Percentiles rank a stretch among this genome's conserved stretches.
Evolutionary conservation across 92 coral and sea anemone genomes (phyloP).

Genomic region (Siderastrea siderea): DNA sequence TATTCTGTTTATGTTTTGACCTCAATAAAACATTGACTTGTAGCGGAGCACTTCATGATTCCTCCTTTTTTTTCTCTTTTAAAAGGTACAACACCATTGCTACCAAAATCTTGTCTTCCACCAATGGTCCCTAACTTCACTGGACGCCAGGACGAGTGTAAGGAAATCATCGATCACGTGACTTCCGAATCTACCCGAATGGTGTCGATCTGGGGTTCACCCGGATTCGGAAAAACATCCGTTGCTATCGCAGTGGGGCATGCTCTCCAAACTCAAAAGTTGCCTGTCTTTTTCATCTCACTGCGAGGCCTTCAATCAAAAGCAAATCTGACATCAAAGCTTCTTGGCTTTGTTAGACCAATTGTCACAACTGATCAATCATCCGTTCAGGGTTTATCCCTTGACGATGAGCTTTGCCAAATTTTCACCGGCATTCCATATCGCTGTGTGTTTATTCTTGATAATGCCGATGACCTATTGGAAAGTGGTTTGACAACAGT

Average conservation of each 20-base stretch:
- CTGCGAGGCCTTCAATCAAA: slow-evolving; percentile 33
- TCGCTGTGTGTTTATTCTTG: slow-evolving; percentile 27
- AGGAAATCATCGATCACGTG: slow-evolving; percentile 19
- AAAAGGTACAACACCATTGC: background rate
- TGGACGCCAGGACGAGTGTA: slow-evolving; percentile 44
- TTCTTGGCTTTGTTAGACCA: background rate
- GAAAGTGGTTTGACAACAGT: slow-evolving; percentile 7
- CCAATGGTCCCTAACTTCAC: slow-evolving; percentile 32
- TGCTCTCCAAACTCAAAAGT: slow-evolving; percentile 16
- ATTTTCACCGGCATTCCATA: slow-evolving; percentile 6
- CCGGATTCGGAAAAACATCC: slow-evolving; percentile 67
- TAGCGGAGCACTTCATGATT: background rate
- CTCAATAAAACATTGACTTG: background rate
- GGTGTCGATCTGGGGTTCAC: slow-evolving; percentile 60
- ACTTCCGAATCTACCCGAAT: slow-evolving; percentile 40
- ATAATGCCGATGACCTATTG: slow-evolving; percentile 54
- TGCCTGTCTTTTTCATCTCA: slow-evolving; percentile 30
- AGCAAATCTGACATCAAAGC: slow-evolving; percentile 31
- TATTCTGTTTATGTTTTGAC: background rate
- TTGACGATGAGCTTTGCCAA: slow-evolving; percentile 31
- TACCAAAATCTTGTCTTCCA: slow-evolving; percentile 27
- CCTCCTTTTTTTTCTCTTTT: background rate
- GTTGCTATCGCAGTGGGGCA: slow-evolving; percentile 39
- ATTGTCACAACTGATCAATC: background rate
- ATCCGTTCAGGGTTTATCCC: background rate